Conservation (phyloP, 1,140 invertebrate genomes). For the Bemisia tabaci region DNA sequence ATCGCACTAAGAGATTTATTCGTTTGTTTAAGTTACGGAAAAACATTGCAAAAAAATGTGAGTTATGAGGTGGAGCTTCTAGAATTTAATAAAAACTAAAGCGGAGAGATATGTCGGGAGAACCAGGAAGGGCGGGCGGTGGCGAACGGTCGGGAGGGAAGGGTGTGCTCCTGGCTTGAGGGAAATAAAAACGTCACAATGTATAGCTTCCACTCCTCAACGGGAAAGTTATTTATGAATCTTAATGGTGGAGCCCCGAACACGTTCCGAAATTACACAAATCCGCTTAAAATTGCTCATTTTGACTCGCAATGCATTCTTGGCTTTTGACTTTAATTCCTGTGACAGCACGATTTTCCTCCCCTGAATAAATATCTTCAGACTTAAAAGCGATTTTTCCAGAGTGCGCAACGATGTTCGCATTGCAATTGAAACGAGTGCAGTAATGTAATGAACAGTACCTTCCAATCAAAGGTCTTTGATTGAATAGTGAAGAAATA, state of each 20-base stretch:
- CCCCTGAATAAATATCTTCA: no score
- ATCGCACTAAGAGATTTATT: neutral
- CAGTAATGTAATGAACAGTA: no score
- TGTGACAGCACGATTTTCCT: no score
- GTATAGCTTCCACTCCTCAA: neutral
- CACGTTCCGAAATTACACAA: neutral
- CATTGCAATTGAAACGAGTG: no score
- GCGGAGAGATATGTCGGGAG: neutral
- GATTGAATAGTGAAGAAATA: no score
- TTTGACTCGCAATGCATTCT: no score
- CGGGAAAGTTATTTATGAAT: neutral
- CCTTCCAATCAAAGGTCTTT: no score
- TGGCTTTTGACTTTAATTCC: no score
- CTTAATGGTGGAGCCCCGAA: neutral
- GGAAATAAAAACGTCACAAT: neutral
- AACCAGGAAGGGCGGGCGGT: neutral
- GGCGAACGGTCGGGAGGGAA: neutral
- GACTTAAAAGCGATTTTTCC: no score
- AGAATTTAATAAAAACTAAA: constrained; percentile 1
- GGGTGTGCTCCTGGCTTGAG: neutral
- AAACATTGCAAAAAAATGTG: neutral
- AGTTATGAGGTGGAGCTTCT: neutral
- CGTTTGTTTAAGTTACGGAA: neutral
- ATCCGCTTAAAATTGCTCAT: neutral
- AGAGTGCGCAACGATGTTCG: no score